phyloP scores from a whole-genome alignment of 1,140 invertebrate genomes.

The Drosophila ohnishii region DNA sequence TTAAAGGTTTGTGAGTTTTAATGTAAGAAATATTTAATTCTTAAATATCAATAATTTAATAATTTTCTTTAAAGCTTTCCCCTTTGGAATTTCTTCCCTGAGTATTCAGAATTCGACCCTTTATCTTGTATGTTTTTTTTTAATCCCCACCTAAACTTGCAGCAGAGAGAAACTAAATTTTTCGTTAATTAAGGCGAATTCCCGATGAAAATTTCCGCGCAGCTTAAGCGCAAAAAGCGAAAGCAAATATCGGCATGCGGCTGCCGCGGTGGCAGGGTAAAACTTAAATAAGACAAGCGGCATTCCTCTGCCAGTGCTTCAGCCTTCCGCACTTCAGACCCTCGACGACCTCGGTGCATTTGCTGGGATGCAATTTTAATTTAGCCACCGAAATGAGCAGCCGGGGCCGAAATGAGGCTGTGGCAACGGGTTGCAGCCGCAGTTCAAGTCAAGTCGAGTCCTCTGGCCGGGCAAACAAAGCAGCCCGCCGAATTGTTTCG shows the following conservation, averaged over 20 bases:
- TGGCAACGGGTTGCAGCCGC: constrained; percentile 8
- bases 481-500: constrained; percentile 58
- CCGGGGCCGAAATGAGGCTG: constrained; percentile 35
- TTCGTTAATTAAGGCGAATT: constrained; percentile 50
- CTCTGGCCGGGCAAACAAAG: constrained; percentile 67
- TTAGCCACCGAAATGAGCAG: constrained; percentile 70
- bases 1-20: not conserved
- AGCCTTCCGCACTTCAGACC: constrained; percentile 20
- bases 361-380: constrained; percentile 77
- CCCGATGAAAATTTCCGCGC: constrained; percentile 18
- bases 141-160: constrained; percentile 6
- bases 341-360: constrained; percentile 46
- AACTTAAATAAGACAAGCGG: constrained; percentile 48
- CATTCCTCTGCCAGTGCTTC: not conserved
- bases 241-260: constrained; percentile 50
- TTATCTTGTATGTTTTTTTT: not conserved
- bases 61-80: not conserved
- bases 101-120: not conserved
- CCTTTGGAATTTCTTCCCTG: not conserved
- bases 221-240: constrained; percentile 38
- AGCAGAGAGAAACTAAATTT: constrained; percentile 28
- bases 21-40: too few species aligned
- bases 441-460: constrained; percentile 25
- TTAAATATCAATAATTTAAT: not conserved
- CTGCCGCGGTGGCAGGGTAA: constrained; percentile 14